A percentile compares a stretch with the other conserved stretches of the same genome.
Conservation (phyloP, 2,888 invertebrate genomes). For the Cheilosia grossa region DNA sequence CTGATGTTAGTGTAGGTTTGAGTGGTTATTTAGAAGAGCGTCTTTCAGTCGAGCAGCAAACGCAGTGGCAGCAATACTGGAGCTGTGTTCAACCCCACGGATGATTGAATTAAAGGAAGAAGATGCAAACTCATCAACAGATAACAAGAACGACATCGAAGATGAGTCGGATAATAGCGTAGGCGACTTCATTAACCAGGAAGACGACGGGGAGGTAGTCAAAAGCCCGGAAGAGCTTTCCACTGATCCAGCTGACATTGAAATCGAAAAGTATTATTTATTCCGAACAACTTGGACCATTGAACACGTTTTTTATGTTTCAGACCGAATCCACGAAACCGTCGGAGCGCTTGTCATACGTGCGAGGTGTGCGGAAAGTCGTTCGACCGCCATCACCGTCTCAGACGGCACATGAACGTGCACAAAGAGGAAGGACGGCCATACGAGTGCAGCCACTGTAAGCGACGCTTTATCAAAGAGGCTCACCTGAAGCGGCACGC, state of each 20-base stretch:
- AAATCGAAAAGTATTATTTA: constrained; percentile 40
- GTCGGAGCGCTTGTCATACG: constrained; percentile 62
- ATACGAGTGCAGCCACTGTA: constrained; percentile 78
- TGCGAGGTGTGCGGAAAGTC: constrained; percentile 84
- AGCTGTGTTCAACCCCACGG: background rate
- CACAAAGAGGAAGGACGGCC: constrained; percentile 77
- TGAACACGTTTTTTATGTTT: background rate
- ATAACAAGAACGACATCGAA: background rate
- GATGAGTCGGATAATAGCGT: background rate
- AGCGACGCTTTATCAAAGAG: constrained; percentile 77
- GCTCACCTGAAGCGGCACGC: constrained; percentile 78
- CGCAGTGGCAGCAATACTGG: background rate
- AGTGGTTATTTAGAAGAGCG: no score
- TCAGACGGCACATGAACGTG: constrained; percentile 78
- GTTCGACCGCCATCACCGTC: constrained; percentile 83
- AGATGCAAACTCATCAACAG: background rate
- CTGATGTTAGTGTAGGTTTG: background rate
- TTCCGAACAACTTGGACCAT: background rate
- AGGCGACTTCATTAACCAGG: background rate
- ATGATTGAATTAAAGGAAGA: background rate
- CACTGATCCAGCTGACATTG: background rate
- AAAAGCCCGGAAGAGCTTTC: background rate
- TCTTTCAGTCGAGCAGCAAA: background rate
- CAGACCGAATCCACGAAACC: constrained; percentile 73
- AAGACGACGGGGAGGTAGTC: background rate